Evolutionary conservation across 2,888 invertebrate genomes (phyloP).

Genomic region (Orchesellides sinensis): DNA sequence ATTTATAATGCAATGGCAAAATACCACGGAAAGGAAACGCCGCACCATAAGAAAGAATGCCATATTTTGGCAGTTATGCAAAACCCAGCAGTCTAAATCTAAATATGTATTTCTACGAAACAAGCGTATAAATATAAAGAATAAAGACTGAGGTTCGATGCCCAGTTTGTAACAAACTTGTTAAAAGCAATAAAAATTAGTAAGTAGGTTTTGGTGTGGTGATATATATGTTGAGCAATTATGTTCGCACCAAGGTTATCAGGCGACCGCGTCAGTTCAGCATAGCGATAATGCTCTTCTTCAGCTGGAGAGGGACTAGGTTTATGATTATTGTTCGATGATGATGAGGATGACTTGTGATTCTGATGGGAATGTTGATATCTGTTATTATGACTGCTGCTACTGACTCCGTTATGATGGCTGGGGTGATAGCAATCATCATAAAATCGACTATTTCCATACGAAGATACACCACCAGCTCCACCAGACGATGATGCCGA

Average conservation of each 20-base stretch:
- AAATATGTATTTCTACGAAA: too few relatives aligned
- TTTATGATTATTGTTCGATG: slow-evolving; percentile 53
- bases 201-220: too few relatives aligned
- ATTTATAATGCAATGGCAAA: too few relatives aligned
- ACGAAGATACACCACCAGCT: slow-evolving; percentile 23
- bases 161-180: too few relatives aligned
- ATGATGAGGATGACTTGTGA: slow-evolving; percentile 45
- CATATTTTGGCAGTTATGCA: too few relatives aligned
- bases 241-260: slow-evolving; percentile 55
- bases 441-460: slow-evolving; percentile 61
- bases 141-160: too few relatives aligned
- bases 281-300: slow-evolving; percentile 3
- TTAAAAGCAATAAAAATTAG: too few relatives aligned
- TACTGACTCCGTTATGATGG: slow-evolving; percentile 22
- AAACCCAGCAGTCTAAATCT: too few relatives aligned
- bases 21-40: too few relatives aligned
- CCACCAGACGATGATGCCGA: slow-evolving; percentile 2
- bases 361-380: slow-evolving; percentile 15
- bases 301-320: slow-evolving; percentile 44
- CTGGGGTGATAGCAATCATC: slow-evolving; percentile 56
- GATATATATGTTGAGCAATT: not conserved
- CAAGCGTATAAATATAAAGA: too few relatives aligned
- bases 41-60: too few relatives aligned
- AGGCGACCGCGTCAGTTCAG: slow-evolving; percentile 43
- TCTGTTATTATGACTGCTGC: slow-evolving; percentile 11